Percentiles rank a stretch among this genome's conserved stretches.
These are phyloP conservation scores for Enteromius trimaculatus DNA, from an alignment of 2,797 vertebrate species.

Conservation along the genomic window DNA sequence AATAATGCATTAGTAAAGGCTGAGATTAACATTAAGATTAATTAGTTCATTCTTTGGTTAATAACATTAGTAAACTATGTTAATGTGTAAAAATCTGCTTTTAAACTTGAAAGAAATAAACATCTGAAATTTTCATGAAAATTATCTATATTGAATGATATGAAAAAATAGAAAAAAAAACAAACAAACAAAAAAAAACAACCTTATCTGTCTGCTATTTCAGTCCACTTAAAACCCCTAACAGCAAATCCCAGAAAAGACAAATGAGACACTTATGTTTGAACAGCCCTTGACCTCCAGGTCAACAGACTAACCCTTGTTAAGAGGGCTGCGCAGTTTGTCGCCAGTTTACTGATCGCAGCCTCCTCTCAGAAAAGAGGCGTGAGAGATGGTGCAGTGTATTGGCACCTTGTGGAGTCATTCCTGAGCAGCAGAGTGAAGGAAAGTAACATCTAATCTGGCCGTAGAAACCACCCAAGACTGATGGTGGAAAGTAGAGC, in stretches of 20 bases:
- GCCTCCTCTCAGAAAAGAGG: constrained; percentile 19
- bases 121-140: not conserved
- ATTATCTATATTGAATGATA: not conserved
- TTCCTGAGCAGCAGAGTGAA: constrained; percentile 29
- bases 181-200: not conserved
- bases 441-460: constrained; percentile 21
- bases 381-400: not conserved
- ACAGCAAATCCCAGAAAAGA: constrained; percentile 45
- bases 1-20: no score
- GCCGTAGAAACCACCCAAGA: constrained; percentile 24
- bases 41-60: no score
- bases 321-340: constrained; percentile 33
- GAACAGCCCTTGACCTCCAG: constrained; percentile 35
- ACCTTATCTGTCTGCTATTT: no score
- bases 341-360: constrained; percentile 18
- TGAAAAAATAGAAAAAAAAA: no score
- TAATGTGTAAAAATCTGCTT: not conserved
- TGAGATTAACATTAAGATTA: no score
- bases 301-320: constrained; percentile 23
- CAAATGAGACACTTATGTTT: constrained; percentile 15
- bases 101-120: not conserved
- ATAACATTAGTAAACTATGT: no score
- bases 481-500: constrained; percentile 37
- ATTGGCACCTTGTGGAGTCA: constrained; percentile 45
- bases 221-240: not conserved